Percentiles rank a stretch among this genome's conserved stretches.
Evolutionary conservation across 2,797 vertebrate species (phyloP).

Genomic region (Notamacropus eugenii): DNA sequence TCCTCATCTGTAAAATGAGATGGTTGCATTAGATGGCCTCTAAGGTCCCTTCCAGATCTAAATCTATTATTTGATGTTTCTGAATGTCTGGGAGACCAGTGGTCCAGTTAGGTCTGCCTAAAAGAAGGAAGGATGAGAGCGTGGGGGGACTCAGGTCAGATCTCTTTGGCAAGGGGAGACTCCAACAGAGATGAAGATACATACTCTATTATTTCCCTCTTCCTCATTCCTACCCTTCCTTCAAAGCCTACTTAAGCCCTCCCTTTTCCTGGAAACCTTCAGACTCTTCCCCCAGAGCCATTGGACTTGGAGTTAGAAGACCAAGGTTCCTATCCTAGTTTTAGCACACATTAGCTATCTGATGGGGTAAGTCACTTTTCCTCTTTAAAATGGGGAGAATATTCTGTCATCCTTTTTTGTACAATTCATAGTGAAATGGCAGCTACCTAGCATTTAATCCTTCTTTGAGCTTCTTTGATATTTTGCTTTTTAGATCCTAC

Average conservation of each 20-base stretch:
- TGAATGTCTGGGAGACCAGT: background rate
- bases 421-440: background rate
- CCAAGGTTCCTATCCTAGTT: background rate
- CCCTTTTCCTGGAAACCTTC: background rate
- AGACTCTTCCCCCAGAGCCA: slow-evolving; percentile 57
- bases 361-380: background rate
- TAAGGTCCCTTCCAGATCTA: background rate
- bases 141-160: background rate
- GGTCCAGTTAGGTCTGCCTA: background rate
- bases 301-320: background rate
- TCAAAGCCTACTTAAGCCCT: background rate
- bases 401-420: background rate
- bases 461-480: background rate
- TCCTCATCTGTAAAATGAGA: slow-evolving; percentile 29
- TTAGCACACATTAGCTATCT: background rate
- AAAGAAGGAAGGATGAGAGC: background rate
- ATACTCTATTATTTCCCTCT: background rate
- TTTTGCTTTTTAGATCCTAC: background rate
- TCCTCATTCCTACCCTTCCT: background rate
- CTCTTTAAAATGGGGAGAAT: background rate
- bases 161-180: background rate
- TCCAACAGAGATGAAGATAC: background rate
- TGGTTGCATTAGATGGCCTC: background rate
- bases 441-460: background rate
- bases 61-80: background rate